Evolutionary conservation across 2,797 vertebrate genomes (phyloP).

Genomic region (Rachycentron canadum): DNA sequence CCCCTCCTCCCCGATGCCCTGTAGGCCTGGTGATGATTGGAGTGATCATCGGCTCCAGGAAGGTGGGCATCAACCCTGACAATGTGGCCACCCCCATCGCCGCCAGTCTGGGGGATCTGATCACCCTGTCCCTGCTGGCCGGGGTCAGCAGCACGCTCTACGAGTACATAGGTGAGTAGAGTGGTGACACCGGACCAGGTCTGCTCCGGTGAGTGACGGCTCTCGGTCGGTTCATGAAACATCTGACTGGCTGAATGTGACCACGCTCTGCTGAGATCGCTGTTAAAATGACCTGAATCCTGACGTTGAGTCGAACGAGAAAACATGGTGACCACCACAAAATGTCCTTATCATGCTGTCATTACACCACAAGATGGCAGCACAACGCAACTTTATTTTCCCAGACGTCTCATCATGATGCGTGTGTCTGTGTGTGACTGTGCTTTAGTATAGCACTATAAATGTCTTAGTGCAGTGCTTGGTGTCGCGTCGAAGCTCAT

Average conservation of each 20-base stretch:
- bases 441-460: neutral
- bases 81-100: conserved; percentile 97
- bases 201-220: neutral
- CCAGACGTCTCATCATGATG: neutral
- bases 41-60: conserved; percentile 91
- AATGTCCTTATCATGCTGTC: neutral
- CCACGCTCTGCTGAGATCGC: neutral
- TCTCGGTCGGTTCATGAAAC: neutral
- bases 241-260: neutral
- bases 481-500: too few species aligned
- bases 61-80: conserved; percentile 95
- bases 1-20: accelerated
- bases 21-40: conserved; percentile 91
- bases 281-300: neutral
- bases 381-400: conserved; percentile 63
- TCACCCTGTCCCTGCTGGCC: conserved; percentile 93
- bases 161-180: conserved; percentile 85
- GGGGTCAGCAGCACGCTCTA: conserved; percentile 91
- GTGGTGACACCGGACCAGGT: neutral
- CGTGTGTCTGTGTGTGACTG: neutral
- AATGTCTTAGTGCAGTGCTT: too few species aligned
- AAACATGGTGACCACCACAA: neutral
- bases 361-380: conserved; percentile 75
- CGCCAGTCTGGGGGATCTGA: conserved; percentile 94
- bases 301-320: neutral